These are phyloP conservation scores for Pyrocephalus nanus DNA, from an alignment of 2,797 vertebrate species.

Conservation along the genomic window DNA sequence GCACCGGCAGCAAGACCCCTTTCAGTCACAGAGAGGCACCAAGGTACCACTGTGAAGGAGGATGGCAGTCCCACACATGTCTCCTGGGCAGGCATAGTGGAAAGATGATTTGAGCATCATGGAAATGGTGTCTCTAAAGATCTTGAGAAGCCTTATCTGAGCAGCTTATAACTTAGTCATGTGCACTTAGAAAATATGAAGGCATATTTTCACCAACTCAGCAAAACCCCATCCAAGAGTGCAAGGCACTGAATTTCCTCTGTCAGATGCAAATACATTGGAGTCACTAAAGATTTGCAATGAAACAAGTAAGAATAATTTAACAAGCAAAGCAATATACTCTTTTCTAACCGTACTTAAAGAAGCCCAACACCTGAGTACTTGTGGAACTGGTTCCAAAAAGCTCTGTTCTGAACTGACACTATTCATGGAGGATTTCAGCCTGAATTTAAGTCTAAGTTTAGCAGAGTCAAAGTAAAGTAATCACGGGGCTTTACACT, in stretches of 20 bases:
- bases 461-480: not conserved
- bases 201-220: not conserved
- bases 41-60: accelerated
- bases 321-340: not conserved
- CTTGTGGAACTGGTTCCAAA: not conserved
- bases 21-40: not conserved
- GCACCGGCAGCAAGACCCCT: not conserved
- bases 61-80: accelerated
- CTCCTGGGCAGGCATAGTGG: not conserved
- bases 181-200: not conserved
- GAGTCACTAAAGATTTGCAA: not conserved
- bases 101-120: not conserved
- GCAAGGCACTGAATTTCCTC: not conserved
- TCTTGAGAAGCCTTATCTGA: not conserved
- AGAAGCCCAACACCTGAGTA: accelerated
- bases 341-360: not conserved
- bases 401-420: not conserved
- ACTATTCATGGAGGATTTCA: not conserved
- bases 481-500: accelerated
- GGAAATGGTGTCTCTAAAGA: not conserved
- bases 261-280: not conserved
- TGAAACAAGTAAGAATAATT: not conserved
- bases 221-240: not conserved
- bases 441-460: not conserved
- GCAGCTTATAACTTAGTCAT: not conserved